Percentiles rank a stretch among this genome's conserved stretches.
These are phyloP conservation scores for Dysmachus trigonus DNA, from an alignment of 2,888 invertebrate genomes.

Conservation along the genomic window DNA sequence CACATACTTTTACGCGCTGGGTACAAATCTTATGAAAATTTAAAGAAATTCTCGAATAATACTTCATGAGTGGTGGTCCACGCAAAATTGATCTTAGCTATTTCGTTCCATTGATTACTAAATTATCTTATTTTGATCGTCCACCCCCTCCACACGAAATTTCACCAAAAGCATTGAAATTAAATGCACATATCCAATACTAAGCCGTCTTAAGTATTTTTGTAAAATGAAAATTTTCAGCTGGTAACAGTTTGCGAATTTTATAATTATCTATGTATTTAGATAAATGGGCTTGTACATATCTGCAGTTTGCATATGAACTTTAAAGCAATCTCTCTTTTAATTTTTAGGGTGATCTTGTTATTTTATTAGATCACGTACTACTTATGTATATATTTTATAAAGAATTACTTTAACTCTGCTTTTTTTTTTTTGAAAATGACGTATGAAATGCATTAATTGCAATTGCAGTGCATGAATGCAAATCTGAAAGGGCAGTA, in stretches of 20 bases:
- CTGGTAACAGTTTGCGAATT: neutral
- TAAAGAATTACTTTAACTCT: too few relatives aligned
- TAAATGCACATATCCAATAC: neutral
- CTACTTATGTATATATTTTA: neutral
- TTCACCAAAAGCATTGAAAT: neutral
- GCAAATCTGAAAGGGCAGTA: too few relatives aligned
- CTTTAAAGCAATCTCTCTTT: neutral
- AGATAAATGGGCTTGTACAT: neutral
- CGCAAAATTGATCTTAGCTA: neutral
- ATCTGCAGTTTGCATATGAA: neutral
- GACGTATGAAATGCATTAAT: too few relatives aligned
- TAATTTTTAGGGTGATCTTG: neutral
- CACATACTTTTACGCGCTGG: neutral
- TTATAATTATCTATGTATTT: neutral
- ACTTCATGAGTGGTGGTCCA: neutral
- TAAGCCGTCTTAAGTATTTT: neutral
- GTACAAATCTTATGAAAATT: neutral
- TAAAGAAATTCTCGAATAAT: neutral
- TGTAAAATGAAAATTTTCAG: neutral
- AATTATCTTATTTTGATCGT: neutral
- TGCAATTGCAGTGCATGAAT: too few relatives aligned
- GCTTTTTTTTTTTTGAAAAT: too few relatives aligned
- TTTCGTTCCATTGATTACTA: neutral
- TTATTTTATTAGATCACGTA: too few relatives aligned
- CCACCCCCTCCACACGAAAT: neutral